Evolutionary conservation across 2,113 vertebrate species (phyloP).

Genomic region (Cacatua alba): DNA sequence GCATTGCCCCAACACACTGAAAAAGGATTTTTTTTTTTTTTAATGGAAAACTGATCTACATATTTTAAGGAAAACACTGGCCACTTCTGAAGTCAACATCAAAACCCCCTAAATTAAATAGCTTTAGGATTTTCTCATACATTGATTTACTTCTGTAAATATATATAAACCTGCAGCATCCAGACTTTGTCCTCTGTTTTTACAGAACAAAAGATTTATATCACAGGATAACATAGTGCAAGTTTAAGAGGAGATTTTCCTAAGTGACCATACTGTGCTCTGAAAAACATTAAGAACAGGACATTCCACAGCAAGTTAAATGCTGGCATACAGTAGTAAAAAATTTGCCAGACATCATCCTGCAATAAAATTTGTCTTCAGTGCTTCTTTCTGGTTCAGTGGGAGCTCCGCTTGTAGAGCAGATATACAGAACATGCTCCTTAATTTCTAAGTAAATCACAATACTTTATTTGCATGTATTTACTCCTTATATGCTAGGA

Average conservation of each 20-base stretch:
- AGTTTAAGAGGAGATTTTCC: not conserved
- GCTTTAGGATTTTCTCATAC: not conserved
- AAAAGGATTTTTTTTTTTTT: not conserved
- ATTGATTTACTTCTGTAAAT: not conserved
- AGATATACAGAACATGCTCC: not conserved
- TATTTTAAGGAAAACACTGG: not conserved
- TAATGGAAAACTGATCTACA: not conserved
- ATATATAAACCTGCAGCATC: not conserved
- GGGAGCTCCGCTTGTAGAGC: not conserved
- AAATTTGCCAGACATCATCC: not conserved
- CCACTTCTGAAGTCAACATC: not conserved
- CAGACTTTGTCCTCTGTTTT: not conserved
- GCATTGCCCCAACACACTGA: not conserved
- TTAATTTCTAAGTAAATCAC: not conserved
- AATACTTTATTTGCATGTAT: not conserved
- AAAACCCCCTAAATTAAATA: not conserved
- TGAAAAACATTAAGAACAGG: not conserved
- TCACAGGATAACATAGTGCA: not conserved
- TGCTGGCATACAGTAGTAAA: not conserved
- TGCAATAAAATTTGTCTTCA: not conserved
- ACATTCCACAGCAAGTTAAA: not conserved
- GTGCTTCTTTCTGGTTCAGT: not conserved
- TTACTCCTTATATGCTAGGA: not conserved
- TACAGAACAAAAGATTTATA: not conserved
- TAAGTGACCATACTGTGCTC: not conserved